These are phyloP conservation scores for Cassiopea andromeda DNA, from an alignment of 30 jellyfish, hydroid and myxozoan genomes.

Conservation along the genomic window DNA sequence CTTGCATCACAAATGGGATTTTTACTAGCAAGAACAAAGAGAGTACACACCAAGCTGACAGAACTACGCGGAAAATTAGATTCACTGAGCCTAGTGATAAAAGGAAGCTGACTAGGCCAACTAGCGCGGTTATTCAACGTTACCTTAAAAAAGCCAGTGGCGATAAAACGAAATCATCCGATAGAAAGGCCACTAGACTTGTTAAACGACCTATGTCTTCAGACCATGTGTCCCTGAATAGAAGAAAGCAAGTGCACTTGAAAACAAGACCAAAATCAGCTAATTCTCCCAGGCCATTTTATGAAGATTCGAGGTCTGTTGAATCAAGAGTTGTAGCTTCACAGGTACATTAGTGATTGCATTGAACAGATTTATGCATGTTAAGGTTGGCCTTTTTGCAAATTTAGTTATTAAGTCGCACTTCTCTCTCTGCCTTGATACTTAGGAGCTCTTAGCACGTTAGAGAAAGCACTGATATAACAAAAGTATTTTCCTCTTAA, in stretches of 20 bases:
- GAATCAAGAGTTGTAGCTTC: conserved; percentile 34
- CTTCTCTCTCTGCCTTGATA: too few species aligned
- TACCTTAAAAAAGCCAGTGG: not conserved
- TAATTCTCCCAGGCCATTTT: conserved; percentile 4
- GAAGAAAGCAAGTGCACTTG: not conserved
- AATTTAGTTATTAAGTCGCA: too few species aligned
- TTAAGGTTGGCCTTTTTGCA: too few species aligned
- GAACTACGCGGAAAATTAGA: not conserved
- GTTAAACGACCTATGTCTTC: conserved; percentile 8
- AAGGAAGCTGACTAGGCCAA: conserved; percentile 30
- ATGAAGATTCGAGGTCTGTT: not conserved
- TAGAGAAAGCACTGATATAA: too few species aligned
- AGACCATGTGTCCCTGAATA: not conserved
- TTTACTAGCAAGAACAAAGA: not conserved
- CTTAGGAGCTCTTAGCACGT: too few species aligned
- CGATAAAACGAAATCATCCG: not conserved
- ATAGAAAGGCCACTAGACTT: not conserved
- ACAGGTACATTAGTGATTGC: conserved; percentile 20
- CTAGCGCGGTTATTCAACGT: conserved; percentile 63
- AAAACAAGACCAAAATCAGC: conserved; percentile 50
- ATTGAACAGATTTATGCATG: too few species aligned
- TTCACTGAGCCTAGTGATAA: not conserved
- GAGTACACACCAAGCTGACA: not conserved
- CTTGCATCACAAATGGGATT: not conserved
- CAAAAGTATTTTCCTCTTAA: too few species aligned